Evolutionary conservation across 1,140 invertebrate species (phyloP).

Genomic region (Bilobella aurantiaca): DNA sequence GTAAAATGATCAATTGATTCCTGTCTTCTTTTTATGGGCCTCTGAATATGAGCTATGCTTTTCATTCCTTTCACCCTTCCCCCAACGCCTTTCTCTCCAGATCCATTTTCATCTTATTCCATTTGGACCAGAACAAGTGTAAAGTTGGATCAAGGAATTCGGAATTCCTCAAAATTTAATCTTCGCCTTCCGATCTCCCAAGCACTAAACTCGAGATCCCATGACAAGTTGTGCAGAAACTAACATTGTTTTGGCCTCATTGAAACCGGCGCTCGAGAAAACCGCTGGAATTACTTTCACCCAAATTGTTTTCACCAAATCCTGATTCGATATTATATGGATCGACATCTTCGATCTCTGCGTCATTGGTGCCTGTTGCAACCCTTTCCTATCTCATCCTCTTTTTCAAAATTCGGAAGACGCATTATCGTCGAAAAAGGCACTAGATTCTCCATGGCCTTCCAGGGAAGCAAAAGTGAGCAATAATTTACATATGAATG

Average conservation of each 20-base stretch:
- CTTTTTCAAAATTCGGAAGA: too few species aligned
- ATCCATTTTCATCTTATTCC: too few species aligned
- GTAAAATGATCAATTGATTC: conserved; percentile 23
- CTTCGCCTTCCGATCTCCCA: too few species aligned
- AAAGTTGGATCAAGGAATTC: too few species aligned
- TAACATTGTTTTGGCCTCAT: too few species aligned
- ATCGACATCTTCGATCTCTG: not conserved
- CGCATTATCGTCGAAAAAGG: not conserved
- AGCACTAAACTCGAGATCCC: too few species aligned
- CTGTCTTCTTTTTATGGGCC: conserved; percentile 12
- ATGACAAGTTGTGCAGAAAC: too few species aligned
- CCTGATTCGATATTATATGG: not conserved
- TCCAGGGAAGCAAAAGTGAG: not conserved
- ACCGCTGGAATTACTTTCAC: not conserved
- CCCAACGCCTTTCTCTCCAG: not conserved
- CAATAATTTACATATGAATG: conserved; percentile 25
- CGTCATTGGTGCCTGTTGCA: not conserved
- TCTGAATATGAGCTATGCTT: conserved; percentile 20
- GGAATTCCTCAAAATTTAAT: too few species aligned
- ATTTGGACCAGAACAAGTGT: too few species aligned
- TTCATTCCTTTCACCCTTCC: not conserved
- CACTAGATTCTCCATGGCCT: not conserved
- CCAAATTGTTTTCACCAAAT: not conserved
- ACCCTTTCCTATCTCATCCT: not conserved
- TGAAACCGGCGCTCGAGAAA: too few species aligned